These are phyloP conservation scores for Parelbella ahira DNA, from an alignment of 2,888 invertebrate genomes.

Conservation along the genomic window DNA sequence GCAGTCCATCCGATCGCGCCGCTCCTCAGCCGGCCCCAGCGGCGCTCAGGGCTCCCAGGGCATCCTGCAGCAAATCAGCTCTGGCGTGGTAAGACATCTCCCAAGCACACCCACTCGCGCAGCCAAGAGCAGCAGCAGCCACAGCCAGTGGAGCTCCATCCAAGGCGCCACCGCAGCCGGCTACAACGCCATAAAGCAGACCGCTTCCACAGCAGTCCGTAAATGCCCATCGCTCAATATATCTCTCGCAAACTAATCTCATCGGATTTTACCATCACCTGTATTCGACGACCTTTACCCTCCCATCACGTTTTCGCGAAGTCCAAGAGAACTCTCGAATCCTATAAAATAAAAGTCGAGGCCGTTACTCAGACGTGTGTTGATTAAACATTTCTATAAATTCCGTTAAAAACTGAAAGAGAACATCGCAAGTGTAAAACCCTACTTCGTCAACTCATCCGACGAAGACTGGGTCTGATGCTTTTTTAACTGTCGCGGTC, in stretches of 20 bases:
- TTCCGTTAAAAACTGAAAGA: no score
- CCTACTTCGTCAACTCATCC: conserved; percentile 42
- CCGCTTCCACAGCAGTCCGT: conserved; percentile 82
- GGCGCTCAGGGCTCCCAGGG: conserved; percentile 15
- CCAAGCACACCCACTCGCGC: conserved; percentile 44
- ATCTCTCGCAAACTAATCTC: conserved; percentile 81
- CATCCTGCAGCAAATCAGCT: conserved; percentile 86
- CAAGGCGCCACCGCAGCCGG: conserved; percentile 76
- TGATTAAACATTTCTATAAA: neutral
- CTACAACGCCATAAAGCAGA: conserved; percentile 68
- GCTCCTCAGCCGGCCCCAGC: conserved; percentile 84
- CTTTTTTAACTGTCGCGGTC: neutral
- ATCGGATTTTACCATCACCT: conserved; percentile 1
- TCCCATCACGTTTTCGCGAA: conserved; percentile 5
- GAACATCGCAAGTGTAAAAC: neutral
- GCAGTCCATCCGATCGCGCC: conserved; percentile 85
- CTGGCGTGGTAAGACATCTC: conserved; percentile 95
- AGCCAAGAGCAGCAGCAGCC: conserved; percentile 79
- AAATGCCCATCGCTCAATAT: conserved; percentile 89
- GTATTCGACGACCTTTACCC: neutral
- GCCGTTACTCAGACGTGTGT: conserved; percentile 24
- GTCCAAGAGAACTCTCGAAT: conserved; percentile 21
- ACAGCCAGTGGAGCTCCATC: conserved; percentile 70
- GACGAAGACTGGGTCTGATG: conserved; percentile 27
- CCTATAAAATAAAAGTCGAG: conserved; percentile 24